A percentile compares a stretch with the other conserved stretches of the same genome.
Evolutionary conservation across 1,140 invertebrate genomes (phyloP).

Genomic region (Grapholita molesta): DNA sequence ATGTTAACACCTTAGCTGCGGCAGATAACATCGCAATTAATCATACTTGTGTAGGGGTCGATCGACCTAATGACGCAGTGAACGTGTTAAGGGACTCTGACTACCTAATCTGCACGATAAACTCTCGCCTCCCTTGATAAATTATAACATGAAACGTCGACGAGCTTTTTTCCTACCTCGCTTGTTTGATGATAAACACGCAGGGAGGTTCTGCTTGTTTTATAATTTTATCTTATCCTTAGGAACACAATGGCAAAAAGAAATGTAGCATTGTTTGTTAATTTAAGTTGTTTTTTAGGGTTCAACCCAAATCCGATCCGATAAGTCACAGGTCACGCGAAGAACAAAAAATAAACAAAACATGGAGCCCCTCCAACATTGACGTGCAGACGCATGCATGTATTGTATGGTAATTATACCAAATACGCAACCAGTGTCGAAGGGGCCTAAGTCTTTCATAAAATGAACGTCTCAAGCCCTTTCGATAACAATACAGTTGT

Average conservation of each 20-base stretch:
- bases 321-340: slow-evolving; percentile 2
- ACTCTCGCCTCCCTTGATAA: background rate
- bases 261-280: slow-evolving; percentile 10
- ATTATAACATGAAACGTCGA: background rate
- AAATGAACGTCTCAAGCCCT: background rate
- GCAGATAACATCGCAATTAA: too few relatives aligned
- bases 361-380: slow-evolving; percentile 34
- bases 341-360: slow-evolving; percentile 7
- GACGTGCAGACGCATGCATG: slow-evolving; percentile 53
- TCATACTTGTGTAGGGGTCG: too few relatives aligned
- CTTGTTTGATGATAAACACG: background rate
- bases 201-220: background rate
- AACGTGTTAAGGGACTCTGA: background rate
- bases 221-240: slow-evolving; percentile 1
- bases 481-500: background rate
- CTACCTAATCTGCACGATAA: background rate
- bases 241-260: background rate
- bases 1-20: too few relatives aligned
- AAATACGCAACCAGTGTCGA: slow-evolving; percentile 27
- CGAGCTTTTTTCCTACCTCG: background rate
- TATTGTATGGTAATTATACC: slow-evolving; percentile 67
- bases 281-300: slow-evolving; percentile 1
- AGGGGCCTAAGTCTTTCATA: background rate
- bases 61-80: too few relatives aligned
- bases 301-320: background rate